Base-by-base conservation (phyloP, 2,888 invertebrate species). In the Alcis repandata region DNA sequence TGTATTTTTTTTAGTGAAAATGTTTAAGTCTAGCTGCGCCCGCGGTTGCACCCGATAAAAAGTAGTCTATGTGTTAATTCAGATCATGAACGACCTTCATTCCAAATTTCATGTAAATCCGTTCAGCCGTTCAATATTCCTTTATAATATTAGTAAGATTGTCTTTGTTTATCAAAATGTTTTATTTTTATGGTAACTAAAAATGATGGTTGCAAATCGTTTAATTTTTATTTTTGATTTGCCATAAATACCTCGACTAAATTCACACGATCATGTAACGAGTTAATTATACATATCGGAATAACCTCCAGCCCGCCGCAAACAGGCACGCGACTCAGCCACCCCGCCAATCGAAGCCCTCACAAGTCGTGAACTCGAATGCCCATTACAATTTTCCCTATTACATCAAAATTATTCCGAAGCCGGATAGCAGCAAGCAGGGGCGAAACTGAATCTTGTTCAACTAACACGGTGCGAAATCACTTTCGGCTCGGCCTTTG, bases 391-490 rank as follows among this genome's bases (percentile, higher is more conserved):
- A 90, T 89, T 89, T 90, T 86, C 86, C 86, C 91, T 90, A 92
- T 91, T 91, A 89, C 86, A 85, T 85, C 82, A 88, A 91, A 92
- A 91, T 91, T 91, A 92, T 92, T 87, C 91, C 89, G 88, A 84
- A 88, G 89, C 87, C 84, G 76, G 83, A 85, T 82, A 83, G 82
- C 79, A 81, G 82, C 80, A 67, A 67, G 70, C 71, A 68, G 83
- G 85, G 86, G 83, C 83, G 87, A 88, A 87, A 90, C 89, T 87
- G 91, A 91, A 92, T 92, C 91, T 89, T 89, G 91, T 90, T 91
- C 87, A 89, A 90, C 91, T 91, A 92, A 92, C 90, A 91, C 92
- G 85, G 92, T 91, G 93, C 92, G 92, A 92, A 93, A 93, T 93
- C 93, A 93, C 91, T 93, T 91, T 90, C 89, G 85, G 84, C 84